Base-by-base conservation (phyloP, 2,113 vertebrate genomes). In the Pogonocichla stellata region DNA sequence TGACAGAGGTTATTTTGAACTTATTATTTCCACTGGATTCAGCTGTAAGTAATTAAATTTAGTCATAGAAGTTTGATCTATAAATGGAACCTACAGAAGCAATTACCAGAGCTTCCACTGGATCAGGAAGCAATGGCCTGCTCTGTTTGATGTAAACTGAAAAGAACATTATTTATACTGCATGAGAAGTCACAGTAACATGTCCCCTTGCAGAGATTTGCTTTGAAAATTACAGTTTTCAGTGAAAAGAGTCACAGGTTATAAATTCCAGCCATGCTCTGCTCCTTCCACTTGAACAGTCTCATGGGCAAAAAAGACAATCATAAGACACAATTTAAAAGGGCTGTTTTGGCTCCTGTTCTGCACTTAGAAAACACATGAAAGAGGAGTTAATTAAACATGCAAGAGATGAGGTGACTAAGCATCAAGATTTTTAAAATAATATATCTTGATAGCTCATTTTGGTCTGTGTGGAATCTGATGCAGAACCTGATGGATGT, bases 81-180 rank as follows among this genome's bases (percentile, higher is more conserved):
- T 96, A 98, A 98, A 98, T 96, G 97, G 97, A 98, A 98, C 95
- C 97, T 96, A 97, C 97, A 98, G 97, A 98, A 97, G 96, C 97
- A 98, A 98, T 98, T 98, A 98, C 94, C 92, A 74, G 89, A 95
- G 97, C 96, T 97, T 98, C 96, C 92, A 96, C 83, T 85, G 96
- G 95, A 97, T 94, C 97, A 97, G 97, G 96, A 97, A 90, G 92
- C 95, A 93, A 88, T 34, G 80, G 77, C 93, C 95, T 96, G 91
- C 93, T 98, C 96, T 93, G 96, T 87, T 95, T 97, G 94, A 97
- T 93, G 90, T 84, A 96, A 98, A 98, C 98, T 90, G 64, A 97
- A 97, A 96, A 97, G 95, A 97, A 79, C 79, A 31, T 91, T 96
- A 96, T 98, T 98, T 97, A 97, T 53, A 57, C 84, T 60, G 29